phyloP scores from a whole-genome alignment of 2,113 vertebrate species.

The Furnarius figulus region DNA sequence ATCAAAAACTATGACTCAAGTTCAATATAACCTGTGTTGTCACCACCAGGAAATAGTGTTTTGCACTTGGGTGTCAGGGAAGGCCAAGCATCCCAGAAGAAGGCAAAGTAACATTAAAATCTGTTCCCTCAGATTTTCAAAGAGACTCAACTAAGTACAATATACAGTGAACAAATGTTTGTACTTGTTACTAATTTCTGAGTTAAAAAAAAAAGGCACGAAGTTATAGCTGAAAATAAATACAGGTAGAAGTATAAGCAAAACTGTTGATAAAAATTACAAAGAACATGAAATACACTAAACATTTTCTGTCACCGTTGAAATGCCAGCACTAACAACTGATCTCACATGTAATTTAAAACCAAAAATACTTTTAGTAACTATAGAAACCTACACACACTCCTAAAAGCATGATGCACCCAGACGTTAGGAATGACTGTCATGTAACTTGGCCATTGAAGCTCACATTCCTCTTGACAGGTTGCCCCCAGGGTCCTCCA shows the following conservation, averaged over 20 bases:
- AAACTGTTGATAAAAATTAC: neutral
- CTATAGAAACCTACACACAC: neutral
- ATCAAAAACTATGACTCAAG: neutral
- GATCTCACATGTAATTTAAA: neutral
- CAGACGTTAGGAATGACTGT: neutral
- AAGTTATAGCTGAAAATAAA: neutral
- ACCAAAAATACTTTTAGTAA: neutral
- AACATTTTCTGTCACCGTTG: neutral
- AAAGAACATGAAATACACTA: neutral
- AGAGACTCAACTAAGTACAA: neutral
- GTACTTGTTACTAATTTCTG: neutral
- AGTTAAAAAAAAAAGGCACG: neutral
- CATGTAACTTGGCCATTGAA: neutral
- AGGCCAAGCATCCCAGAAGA: neutral
- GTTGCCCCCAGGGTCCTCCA: neutral
- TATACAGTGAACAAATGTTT: neutral
- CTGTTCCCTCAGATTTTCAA: neutral
- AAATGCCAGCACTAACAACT: neutral
- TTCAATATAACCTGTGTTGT: neutral
- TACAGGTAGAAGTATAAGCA: neutral
- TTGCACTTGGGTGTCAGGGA: neutral
- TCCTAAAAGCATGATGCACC: neutral
- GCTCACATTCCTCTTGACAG: neutral
- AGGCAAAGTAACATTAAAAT: neutral
- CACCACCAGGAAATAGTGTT: neutral